phyloP scores from a whole-genome alignment of 2,797 vertebrate species.

The Labeo calbasu region DNA sequence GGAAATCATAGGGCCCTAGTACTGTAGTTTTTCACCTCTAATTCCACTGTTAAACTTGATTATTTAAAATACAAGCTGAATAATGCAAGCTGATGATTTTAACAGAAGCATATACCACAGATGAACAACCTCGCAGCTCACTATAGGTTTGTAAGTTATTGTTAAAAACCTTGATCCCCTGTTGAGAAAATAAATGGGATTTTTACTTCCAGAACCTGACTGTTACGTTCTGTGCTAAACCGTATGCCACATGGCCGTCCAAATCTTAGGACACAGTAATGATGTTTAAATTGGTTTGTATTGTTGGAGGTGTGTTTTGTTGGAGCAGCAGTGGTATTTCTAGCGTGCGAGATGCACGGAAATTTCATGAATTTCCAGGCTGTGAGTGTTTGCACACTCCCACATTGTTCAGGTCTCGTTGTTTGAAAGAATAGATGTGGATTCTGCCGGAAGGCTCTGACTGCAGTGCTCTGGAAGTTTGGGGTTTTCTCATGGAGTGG shows the following conservation, averaged over 20 bases:
- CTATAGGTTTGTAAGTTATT: no score
- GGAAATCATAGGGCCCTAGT: no score
- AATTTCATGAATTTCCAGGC: constrained; percentile 11
- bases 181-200: background rate
- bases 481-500: background rate
- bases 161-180: background rate
- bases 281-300: background rate
- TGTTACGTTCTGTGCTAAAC: background rate
- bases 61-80: no score
- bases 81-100: background rate
- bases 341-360: background rate
- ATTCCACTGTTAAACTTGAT: no score
- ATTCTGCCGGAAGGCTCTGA: background rate
- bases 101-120: background rate
- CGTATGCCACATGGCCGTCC: background rate
- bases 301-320: background rate
- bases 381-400: constrained; percentile 7
- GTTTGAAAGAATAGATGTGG: background rate
- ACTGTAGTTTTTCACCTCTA: no score
- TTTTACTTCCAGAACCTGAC: background rate
- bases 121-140: no score
- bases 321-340: background rate
- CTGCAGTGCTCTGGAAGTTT: background rate
- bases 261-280: background rate
- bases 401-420: background rate